Evolutionary conservation across 2,113 vertebrate genomes (phyloP), one percentile per base, ranked within the genome.

Genomic region (Dicaeum eximium): DNA sequence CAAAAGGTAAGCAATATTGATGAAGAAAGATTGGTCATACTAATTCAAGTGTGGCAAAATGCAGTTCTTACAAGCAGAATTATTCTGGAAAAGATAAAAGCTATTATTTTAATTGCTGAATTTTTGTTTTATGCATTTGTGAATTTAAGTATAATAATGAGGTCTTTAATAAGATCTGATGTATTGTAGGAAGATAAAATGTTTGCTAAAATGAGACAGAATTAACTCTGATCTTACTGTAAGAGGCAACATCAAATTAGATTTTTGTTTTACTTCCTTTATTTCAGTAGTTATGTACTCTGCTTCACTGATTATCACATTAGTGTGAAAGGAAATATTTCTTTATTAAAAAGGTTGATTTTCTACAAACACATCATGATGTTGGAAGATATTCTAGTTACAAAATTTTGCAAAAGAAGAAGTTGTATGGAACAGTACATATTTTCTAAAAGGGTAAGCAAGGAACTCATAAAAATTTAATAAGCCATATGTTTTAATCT

Each of bases 361-460:
- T 93, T 81, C 48, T 45, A 71, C 31, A 87, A 88, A 72, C 1
- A n/a, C 27, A 80, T 86, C 4, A 56, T 50, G n/a, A 80, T 74
- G 40, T 22, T 78, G 28, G n/a, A 82, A 66, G 8, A 44, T 77
- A 93, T 44, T 27, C 20, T 40, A 64, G 15, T 66, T 85, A 73
- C 17, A 79, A 84, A 79, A 77, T 72, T 91, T 60, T 80, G 31
- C 56, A 91, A 95, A 44, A 56, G 14, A 86, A 56, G 62, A 30
- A 93, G 33, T 38, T 88, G 7, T 33, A 56, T 61, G 30, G 50
- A 94, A 70, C 10, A 19, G 30, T 70, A 91, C 15, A 21, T 87
- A 40, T 82, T 96, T 95, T 90, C 53, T 95, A 56, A 91, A 89
- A 80, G 25, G 70, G 31, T 77, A 92, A 93, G 62, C 37, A 95